Base-by-base conservation (phyloP, 2,888 invertebrate genomes). In the Taphrorychus bicolor region DNA sequence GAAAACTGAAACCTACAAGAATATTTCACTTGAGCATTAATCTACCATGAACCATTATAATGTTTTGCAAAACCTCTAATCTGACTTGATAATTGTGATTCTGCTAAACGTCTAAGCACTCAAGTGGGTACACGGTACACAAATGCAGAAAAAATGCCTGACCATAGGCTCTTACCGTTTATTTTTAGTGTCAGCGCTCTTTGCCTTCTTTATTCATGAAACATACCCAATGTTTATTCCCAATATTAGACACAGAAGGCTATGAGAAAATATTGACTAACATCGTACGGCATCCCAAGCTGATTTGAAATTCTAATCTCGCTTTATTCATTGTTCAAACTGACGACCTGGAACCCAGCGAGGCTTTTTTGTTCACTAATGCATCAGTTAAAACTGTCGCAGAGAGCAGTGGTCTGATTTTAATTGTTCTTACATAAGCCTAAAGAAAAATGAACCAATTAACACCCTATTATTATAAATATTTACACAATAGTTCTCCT, bases 201-300 rank as follows among this genome's bases (percentile, higher is more conserved):
- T 58, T 22, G 22, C 21, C 22, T 58, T 45, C 22, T 58, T 42
- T 48, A 58, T 45, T 42, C 58, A 42, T 42, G 58, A 22, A 58
- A 59, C 49, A 59, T 49, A 18, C 32, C 32, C 40, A 51, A 53
- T 63, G 63, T 67, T 48, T 62, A 58, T 68, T 54, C 64, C 68
- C 63, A 63, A 63, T 63, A 68, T 68, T 68, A 63, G 68, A 59
- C 54, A 64, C 54, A 64, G 68, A 68, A 68, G 68, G 68, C 56
- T 68, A 68, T 68, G 68, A 68, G 68, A 68, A 68, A 63, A 59
- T 63, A 63, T 68, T 59, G 59, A 59, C 66, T 56, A 60, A 66
- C 66, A 56, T 49, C 21, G 60, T 56, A 60, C 49, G 58, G 63
- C 59, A 68, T 63, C 63, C 58, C 22, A 53, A 19, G 24, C 63